Percentiles rank a stretch among this genome's conserved stretches.
Conservation (phyloP, 2,113 vertebrate species). For the Ophthalmolycus amberensis region DNA sequence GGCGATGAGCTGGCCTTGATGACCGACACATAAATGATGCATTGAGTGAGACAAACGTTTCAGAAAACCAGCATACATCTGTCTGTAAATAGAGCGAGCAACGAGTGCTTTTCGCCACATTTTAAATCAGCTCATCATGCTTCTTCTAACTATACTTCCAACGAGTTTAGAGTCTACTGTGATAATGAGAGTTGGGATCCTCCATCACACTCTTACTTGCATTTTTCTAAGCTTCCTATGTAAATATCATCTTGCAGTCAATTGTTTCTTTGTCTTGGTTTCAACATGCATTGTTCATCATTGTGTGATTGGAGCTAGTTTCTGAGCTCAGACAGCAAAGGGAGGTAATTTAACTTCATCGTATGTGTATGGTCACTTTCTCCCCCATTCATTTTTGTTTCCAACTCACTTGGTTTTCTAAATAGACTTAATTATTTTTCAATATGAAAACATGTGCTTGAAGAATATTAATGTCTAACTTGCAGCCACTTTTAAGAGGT, state of each 20-base stretch:
- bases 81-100: background rate
- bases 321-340: conserved; percentile 47
- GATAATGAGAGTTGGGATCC: conserved; percentile 22
- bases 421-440: conserved; percentile 80
- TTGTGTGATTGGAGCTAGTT: background rate
- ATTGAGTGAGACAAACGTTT: background rate
- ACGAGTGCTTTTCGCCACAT: background rate
- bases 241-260: conserved; percentile 19
- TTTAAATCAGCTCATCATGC: conserved; percentile 16
- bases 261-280: conserved; percentile 28
- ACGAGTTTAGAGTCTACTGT: conserved; percentile 2
- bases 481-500: conserved; percentile 67
- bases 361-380: conserved; percentile 78
- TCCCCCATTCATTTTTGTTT: conserved; percentile 82
- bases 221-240: conserved; percentile 17
- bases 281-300: conserved; percentile 26
- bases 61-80: background rate
- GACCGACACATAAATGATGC: background rate
- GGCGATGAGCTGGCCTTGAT: background rate
- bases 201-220: background rate
- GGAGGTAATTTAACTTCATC: conserved; percentile 80
- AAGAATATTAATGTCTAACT: conserved; percentile 80
- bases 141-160: conserved; percentile 3
- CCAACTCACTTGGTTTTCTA: conserved; percentile 81
- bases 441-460: conserved; percentile 68